Evolutionary conservation across 2,797 vertebrate species (phyloP), one percentile per base, ranked within the genome.

Genomic region (Mallotus villosus): DNA sequence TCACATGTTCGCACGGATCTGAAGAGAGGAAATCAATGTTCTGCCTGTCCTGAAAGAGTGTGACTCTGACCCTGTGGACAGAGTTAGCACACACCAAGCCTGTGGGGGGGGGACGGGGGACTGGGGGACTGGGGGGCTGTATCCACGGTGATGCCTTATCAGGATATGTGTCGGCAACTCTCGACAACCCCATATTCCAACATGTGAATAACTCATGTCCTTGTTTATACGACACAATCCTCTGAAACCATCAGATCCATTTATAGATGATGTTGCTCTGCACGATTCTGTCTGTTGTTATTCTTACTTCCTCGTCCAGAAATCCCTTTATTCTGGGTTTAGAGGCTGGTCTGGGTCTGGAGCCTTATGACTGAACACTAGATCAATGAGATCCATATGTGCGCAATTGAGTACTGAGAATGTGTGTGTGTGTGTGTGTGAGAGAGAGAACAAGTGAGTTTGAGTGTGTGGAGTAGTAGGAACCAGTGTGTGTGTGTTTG

Each of bases 341-440:
- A 29, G 49, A 37, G 51, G 53, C 37, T 29, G 49, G 0, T 62
- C 32, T 37, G 24, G 17, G 27, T 29, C 37, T 11, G 27, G 14
- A 32, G 62, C 29, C 9, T 70, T 72, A 75, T 67, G 34, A 49
- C 49, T 66, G 41, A 59, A 16, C 4, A 41, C 65, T 3, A 22
- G 16, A 14, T 9, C 24, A 29, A 67, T 60, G 41, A n/a, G 19
- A 51, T 53, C 62, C 51, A 59, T 64, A 41, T 66, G 41, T 66
- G 63, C 49, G 17, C n/a, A 17, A 24, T 5, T 3, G 34, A 16
- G 21, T 66, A 41, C 21, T 16, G 29, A 19, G 37, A 73, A 41
- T 3, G 1, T 41, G 11, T n/a, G 1, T 57, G 53, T 57, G 21
- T 55, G 16, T 55, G 34, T 21, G 11, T 21, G 32, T 2, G 22